Evolutionary conservation across 2,113 vertebrate species (phyloP), one percentile per base, ranked within the genome.

Genomic region (Cephalopterus ornatus): DNA sequence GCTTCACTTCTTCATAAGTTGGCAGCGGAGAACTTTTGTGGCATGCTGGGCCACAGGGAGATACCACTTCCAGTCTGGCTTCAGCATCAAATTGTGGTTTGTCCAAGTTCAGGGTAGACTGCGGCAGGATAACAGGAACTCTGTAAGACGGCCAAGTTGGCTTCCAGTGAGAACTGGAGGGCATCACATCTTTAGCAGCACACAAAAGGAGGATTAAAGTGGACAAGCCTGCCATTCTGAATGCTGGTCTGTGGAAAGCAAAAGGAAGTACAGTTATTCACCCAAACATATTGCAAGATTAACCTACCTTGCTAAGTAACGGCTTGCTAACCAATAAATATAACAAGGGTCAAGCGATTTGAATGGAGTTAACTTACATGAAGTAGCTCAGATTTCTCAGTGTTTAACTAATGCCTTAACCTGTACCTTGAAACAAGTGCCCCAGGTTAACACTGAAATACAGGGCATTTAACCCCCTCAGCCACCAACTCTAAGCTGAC

Each of bases 101-200:
- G 11, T 98, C 98, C 41, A 98, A 97, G 49, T 90, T 93, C 73
- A 98, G 97, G 0, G 98, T 99, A 75, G 97, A 98, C 90, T 99
- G 98, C 6, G 99, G 99, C 85, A 99, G 96, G 92, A 99, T 96
- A 32, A 99, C 98, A 2, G 99, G 99, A 93, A 99, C 98, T 59
- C 97, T 98, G 97, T 99, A 99, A 49, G 98, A 97, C 0, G 99
- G 98, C 99, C 99, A 99, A 33, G 98, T 98, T 50, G 98, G 99
- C 62, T 97, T 98, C 96, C 98, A 98, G 52, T 91, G 93, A 47
- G 95, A 27, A 76, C 89, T 86, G 44, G 96, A 97, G 55, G 96
- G 91, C 72, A 96, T 30, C 85, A 90, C 96, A 71, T 95, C 97
- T 75, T 95, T 93, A 18, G 95, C 81, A 73, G 98, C 92, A 87